Conservation (phyloP, 1,140 invertebrate genomes). For the Papilio helenus region DNA sequence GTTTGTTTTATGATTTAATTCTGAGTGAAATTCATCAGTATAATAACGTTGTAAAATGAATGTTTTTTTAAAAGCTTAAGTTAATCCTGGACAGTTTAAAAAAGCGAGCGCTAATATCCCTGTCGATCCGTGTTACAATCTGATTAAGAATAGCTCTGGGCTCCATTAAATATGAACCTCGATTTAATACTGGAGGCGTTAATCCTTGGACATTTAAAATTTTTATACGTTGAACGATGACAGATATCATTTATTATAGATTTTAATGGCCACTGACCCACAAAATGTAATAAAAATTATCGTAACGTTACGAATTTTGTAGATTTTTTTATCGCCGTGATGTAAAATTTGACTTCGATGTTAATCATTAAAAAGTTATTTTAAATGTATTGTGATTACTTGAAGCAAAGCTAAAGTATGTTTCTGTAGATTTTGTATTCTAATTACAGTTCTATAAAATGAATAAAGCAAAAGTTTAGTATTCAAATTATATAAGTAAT, state of each 20-base stretch:
- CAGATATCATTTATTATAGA: slow-evolving; percentile 33
- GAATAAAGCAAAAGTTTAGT: not conserved
- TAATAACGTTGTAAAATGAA: not conserved
- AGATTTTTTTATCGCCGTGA: not conserved
- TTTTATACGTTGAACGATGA: slow-evolving; percentile 33
- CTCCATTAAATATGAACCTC: slow-evolving; percentile 47
- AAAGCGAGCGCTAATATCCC: slow-evolving; percentile 45
- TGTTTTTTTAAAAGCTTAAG: slow-evolving; percentile 20
- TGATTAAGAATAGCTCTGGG: slow-evolving; percentile 47
- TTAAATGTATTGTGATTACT: not conserved
- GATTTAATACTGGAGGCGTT: slow-evolving; percentile 47
- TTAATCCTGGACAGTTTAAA: slow-evolving; percentile 30
- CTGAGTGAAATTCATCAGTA: not conserved
- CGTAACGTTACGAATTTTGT: slow-evolving; percentile 25
- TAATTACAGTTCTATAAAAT: not conserved
- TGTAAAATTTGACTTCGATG: slow-evolving; percentile 9
- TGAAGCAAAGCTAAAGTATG: slow-evolving; percentile 1
- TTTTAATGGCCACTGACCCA: slow-evolving; percentile 28
- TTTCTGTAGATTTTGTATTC: not conserved
- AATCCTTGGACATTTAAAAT: slow-evolving; percentile 44
- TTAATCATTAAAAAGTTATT: slow-evolving; percentile 14
- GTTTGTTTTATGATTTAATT: slow-evolving; percentile 10
- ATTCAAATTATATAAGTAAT: not conserved
- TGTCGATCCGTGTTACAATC: slow-evolving; percentile 45
- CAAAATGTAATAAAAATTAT: slow-evolving; percentile 22